Conservation (phyloP, 92 coral and sea anemone species). For the Paragorgia papillata region DNA sequence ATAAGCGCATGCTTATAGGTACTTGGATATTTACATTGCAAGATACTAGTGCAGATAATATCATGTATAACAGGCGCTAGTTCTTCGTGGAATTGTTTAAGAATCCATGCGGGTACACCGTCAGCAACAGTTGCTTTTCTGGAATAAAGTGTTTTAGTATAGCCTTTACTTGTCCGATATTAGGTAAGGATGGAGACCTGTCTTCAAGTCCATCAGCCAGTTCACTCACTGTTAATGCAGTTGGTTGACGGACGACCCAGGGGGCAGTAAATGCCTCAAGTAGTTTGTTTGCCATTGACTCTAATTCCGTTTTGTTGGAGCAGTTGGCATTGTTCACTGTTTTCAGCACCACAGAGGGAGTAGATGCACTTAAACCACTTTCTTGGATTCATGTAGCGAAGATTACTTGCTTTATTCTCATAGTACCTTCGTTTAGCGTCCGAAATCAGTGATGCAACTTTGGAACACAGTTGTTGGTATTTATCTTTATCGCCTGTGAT, state of each 20-base stretch:
- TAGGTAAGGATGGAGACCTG: constrained; percentile 30
- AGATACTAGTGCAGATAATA: constrained; percentile 32
- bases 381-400: constrained; percentile 4
- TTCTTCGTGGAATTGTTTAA: constrained; percentile 45
- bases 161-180: constrained; percentile 40
- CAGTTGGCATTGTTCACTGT: constrained; percentile 25
- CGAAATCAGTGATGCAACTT: constrained; percentile 28
- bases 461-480: constrained; percentile 35
- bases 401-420: constrained; percentile 3
- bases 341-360: constrained; percentile 45
- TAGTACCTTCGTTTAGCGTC: constrained; percentile 35
- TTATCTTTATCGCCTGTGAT: constrained; percentile 36
- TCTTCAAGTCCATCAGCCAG: constrained; percentile 33
- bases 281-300: constrained; percentile 5
- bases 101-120: constrained; percentile 50
- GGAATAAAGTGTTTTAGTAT: constrained; percentile 39
- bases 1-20: constrained; percentile 55
- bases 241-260: constrained; percentile 34
- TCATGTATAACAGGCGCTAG: constrained; percentile 35
- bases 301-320: constrained; percentile 23
- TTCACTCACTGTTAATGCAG: constrained; percentile 33
- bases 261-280: constrained; percentile 47
- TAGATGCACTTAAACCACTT: constrained; percentile 40
- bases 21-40: constrained; percentile 51
- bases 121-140: constrained; percentile 47